phyloP scores from a whole-genome alignment of 2,113 vertebrate species.

The Dasypus novemcinctus region DNA sequence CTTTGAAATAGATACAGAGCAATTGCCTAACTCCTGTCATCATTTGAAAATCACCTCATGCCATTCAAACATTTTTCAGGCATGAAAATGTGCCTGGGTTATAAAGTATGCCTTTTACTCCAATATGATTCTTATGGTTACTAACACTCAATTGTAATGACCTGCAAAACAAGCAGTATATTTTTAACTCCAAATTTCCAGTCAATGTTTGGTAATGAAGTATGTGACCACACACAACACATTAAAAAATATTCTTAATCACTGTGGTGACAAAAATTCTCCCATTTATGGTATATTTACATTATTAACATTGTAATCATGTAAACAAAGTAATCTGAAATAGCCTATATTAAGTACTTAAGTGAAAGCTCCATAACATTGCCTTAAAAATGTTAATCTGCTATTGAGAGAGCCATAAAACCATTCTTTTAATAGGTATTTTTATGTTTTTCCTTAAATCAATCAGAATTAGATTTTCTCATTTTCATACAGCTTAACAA shows the following conservation, averaged over 20 bases:
- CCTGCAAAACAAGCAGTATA: background rate
- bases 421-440: background rate
- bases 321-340: background rate
- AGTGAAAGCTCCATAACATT: background rate
- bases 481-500: background rate
- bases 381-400: background rate
- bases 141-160: background rate
- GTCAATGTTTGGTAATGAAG: constrained; percentile 10
- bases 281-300: background rate
- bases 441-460: background rate
- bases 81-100: background rate
- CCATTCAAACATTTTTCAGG: background rate
- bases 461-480: background rate
- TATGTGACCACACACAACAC: background rate
- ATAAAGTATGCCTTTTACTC: background rate
- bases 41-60: background rate
- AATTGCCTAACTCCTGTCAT: background rate
- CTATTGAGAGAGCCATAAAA: background rate
- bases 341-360: background rate
- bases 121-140: background rate
- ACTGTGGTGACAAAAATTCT: background rate
- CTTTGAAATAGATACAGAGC: background rate
- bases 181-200: background rate
- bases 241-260: background rate
- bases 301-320: background rate